phyloP scores from a whole-genome alignment of 2,888 invertebrate genomes.

The Leptothorax acervorum region DNA sequence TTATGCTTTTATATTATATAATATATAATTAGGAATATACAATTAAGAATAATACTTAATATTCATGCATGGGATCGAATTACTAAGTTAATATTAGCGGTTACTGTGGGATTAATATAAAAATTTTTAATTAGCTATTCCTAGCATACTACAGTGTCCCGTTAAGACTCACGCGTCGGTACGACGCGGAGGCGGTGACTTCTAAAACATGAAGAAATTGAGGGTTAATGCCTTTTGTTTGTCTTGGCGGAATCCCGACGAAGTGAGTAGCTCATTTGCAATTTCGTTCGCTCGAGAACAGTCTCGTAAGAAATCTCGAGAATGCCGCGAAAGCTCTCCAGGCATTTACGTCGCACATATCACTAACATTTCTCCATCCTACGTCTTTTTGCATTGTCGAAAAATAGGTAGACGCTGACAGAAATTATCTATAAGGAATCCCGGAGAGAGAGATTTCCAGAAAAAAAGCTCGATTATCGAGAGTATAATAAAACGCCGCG shows the following conservation, averaged over 20 bases:
- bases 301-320: slow-evolving; percentile 19
- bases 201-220: slow-evolving; percentile 62
- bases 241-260: slow-evolving; percentile 53
- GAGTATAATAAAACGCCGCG: neutral
- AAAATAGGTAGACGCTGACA: neutral
- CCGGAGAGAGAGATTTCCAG: neutral
- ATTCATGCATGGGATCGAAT: neutral
- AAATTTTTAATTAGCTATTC: neutral
- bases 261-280: slow-evolving; percentile 42
- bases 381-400: slow-evolving; percentile 9
- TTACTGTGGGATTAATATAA: neutral
- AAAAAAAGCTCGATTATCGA: neutral
- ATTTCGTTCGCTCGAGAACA: slow-evolving; percentile 27
- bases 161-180: slow-evolving; percentile 41
- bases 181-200: slow-evolving; percentile 43
- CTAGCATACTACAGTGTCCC: neutral
- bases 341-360: slow-evolving; percentile 18
- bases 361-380: neutral
- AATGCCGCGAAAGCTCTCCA: slow-evolving; percentile 24
- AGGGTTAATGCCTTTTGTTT: slow-evolving; percentile 74
- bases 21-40: neutral
- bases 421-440: slow-evolving; percentile 31
- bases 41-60: neutral
- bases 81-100: neutral
- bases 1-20: neutral